Percentiles rank a stretch among this genome's conserved stretches.
These are phyloP conservation scores for Magallana gigas DNA, from an alignment of 1,140 invertebrate genomes.

Conservation along the genomic window DNA sequence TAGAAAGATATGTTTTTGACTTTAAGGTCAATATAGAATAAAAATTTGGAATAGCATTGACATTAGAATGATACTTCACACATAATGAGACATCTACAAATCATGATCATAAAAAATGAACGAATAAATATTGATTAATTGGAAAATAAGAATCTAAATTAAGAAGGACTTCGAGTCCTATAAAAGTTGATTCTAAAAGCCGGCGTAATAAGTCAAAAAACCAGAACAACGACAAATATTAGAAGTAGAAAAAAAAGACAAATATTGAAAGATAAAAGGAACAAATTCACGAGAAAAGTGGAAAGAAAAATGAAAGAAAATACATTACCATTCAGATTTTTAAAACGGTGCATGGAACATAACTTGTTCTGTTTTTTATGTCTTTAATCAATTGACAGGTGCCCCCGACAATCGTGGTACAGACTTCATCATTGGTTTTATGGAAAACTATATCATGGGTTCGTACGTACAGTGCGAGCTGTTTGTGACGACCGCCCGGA, in stretches of 20 bases:
- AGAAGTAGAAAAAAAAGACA: background rate
- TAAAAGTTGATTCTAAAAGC: background rate
- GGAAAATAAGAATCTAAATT: background rate
- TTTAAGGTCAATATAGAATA: no score
- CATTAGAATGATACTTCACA: no score
- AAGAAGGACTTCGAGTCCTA: no score
- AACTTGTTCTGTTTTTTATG: background rate
- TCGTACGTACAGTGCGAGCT: slow-evolving; percentile 54
- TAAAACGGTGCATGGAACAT: background rate
- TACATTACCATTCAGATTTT: background rate
- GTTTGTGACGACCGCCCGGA: slow-evolving; percentile 64
- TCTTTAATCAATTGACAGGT: slow-evolving; percentile 18
- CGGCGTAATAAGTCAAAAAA: no score
- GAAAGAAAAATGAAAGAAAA: background rate
- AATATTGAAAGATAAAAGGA: background rate
- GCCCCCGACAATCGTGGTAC: slow-evolving; percentile 53
- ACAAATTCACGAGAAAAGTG: background rate
- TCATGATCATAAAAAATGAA: no score
- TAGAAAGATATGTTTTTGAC: no score
- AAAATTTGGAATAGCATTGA: no score
- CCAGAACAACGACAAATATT: no score
- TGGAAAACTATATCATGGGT: slow-evolving; percentile 34
- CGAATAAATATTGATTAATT: background rate
- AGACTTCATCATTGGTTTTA: slow-evolving; percentile 53
- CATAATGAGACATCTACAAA: no score